phyloP scores from a whole-genome alignment of 1,140 invertebrate species.

The Panagrolaimus sp. region DNA sequence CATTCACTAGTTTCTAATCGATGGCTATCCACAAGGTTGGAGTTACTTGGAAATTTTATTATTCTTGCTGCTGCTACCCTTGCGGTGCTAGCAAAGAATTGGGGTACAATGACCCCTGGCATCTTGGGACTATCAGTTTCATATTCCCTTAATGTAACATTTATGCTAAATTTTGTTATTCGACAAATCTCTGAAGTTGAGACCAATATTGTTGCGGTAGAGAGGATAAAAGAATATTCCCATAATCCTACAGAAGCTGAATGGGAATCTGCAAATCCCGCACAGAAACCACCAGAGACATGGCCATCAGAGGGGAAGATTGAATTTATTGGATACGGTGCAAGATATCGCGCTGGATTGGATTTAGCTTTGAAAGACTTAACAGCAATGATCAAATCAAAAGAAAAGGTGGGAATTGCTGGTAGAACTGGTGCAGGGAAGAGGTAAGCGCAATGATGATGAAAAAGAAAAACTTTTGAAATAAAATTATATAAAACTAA shows the following conservation, averaged over 20 bases:
- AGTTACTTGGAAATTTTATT: conserved; percentile 62
- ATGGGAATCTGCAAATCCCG: neutral
- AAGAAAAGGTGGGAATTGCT: conserved; percentile 69
- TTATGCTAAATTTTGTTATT: conserved; percentile 59
- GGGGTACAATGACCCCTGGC: conserved; percentile 63
- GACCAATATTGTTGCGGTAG: conserved; percentile 82
- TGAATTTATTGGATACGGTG: conserved; percentile 44
- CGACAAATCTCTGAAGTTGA: conserved; percentile 92
- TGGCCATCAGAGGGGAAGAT: conserved; percentile 47
- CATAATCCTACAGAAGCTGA: conserved; percentile 67
- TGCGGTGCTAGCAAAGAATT: conserved; percentile 51
- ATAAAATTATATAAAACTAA: too few relatives aligned
- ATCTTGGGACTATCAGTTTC: conserved; percentile 58
- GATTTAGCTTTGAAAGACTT: conserved; percentile 75
- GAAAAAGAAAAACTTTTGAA: too few relatives aligned
- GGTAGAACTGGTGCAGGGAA: conserved; percentile 76
- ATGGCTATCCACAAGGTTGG: conserved; percentile 62
- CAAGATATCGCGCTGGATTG: conserved; percentile 59
- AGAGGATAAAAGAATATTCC: conserved; percentile 90
- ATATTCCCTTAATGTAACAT: conserved; percentile 53
- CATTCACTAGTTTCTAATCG: conserved; percentile 32
- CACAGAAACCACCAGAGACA: conserved; percentile 38
- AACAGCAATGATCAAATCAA: conserved; percentile 67
- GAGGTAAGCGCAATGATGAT: neutral
- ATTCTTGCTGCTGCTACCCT: conserved; percentile 63